Evolutionary conservation across 2,113 vertebrate species (phyloP).

Genomic region (Takifugu flavidus): DNA sequence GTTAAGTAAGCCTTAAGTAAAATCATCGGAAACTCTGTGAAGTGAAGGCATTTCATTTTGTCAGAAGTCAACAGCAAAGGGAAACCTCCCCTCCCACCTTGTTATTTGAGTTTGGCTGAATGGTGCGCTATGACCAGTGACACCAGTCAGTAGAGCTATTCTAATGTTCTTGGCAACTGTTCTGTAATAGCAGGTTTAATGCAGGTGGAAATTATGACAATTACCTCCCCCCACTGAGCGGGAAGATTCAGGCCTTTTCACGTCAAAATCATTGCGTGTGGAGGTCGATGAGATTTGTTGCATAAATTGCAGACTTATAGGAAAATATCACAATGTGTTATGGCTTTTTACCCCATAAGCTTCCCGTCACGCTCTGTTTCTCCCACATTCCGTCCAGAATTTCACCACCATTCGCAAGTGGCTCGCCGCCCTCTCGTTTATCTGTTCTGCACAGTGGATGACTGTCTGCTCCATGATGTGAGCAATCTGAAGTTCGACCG

Average conservation of each 20-base stretch:
- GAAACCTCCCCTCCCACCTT: no score
- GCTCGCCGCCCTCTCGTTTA: no score
- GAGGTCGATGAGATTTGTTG: constrained; percentile 37
- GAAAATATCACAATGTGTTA: constrained; percentile 21
- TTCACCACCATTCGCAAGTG: background rate
- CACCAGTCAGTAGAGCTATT: background rate
- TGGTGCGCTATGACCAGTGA: background rate
- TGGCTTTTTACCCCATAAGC: background rate
- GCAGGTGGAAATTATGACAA: constrained; percentile 51
- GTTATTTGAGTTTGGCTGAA: background rate
- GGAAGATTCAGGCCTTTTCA: constrained; percentile 27
- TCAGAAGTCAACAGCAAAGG: no score
- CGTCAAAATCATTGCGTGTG: constrained; percentile 46
- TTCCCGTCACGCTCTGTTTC: background rate
- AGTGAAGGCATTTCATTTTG: background rate
- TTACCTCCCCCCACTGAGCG: constrained; percentile 34
- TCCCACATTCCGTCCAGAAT: background rate
- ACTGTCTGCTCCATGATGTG: no score
- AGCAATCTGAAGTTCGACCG: no score
- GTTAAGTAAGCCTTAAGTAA: no score
- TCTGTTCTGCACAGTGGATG: no score
- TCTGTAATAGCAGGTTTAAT: constrained; percentile 55
- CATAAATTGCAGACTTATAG: constrained; percentile 33
- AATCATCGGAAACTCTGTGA: background rate
- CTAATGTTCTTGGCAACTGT: background rate